Percentiles rank a stretch among this genome's conserved stretches.
These are phyloP conservation scores for Anoura caudifer DNA, from an alignment of 2,113 vertebrate genomes.

Conservation along the genomic window DNA sequence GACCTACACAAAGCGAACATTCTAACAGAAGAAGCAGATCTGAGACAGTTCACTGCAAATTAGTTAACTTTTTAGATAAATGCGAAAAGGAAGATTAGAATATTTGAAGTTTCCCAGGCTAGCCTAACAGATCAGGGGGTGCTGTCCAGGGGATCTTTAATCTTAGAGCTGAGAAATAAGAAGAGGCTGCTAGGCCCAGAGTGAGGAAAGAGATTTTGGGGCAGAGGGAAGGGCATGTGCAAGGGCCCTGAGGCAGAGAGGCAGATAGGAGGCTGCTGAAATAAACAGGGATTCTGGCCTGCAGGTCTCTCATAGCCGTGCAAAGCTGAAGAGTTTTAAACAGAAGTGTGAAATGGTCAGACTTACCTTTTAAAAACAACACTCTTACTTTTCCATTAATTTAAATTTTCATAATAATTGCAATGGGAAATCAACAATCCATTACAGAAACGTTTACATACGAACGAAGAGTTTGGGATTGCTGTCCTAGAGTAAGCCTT, in stretches of 20 bases:
- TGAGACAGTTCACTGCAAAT: background rate
- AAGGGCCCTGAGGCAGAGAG: background rate
- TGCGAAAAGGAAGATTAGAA: background rate
- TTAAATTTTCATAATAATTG: background rate
- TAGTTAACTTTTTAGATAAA: background rate
- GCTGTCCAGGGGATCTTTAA: background rate
- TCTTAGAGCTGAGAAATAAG: background rate
- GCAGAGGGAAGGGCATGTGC: background rate
- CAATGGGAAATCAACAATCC: background rate
- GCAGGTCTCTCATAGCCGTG: background rate
- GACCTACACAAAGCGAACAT: background rate
- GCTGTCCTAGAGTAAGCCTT: fast-evolving
- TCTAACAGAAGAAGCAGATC: background rate
- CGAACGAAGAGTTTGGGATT: background rate
- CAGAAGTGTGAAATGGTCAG: background rate
- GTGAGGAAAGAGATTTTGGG: background rate
- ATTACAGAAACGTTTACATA: background rate
- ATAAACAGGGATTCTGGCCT: background rate
- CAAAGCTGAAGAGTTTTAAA: background rate
- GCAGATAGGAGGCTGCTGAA: background rate
- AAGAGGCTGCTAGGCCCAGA: background rate
- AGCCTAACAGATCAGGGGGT: background rate
- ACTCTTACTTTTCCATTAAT: background rate
- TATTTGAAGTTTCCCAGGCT: background rate
- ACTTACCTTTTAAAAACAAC: background rate